phyloP scores from a whole-genome alignment of 2,113 vertebrate genomes.

The Eptesicus fuscus region DNA sequence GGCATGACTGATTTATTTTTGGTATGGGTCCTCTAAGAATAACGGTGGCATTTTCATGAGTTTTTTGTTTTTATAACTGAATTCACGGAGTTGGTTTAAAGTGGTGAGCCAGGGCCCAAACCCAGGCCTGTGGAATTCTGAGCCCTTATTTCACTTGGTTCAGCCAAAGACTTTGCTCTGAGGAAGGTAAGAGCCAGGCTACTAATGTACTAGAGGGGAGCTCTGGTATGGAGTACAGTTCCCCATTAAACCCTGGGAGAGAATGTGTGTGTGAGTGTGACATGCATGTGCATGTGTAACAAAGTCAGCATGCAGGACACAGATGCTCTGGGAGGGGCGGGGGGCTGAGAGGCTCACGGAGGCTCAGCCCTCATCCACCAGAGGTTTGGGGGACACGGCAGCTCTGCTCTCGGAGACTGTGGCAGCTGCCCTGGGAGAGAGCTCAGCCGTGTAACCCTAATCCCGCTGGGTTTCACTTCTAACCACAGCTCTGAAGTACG shows the following conservation, averaged over 20 bases:
- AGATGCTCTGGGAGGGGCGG: not conserved
- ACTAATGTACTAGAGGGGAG: no score
- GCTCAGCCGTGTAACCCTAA: not conserved
- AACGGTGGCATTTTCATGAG: not conserved
- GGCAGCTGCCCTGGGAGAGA: not conserved
- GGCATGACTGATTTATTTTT: not conserved
- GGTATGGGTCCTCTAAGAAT: not conserved
- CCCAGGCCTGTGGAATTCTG: not conserved
- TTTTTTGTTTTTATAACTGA: not conserved
- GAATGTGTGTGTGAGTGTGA: no score
- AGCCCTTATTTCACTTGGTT: not conserved
- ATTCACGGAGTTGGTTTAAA: not conserved
- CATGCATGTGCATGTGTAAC: rapidly evolving
- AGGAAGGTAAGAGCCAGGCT: no score
- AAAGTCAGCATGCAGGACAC: not conserved
- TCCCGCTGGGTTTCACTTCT: not conserved
- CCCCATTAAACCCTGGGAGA: not conserved
- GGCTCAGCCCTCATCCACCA: no score
- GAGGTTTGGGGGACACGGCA: not conserved
- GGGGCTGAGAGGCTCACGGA: not conserved
- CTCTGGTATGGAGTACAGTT: not conserved
- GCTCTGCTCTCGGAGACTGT: not conserved
- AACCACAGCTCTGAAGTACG: not conserved
- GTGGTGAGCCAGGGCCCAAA: not conserved
- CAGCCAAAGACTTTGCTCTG: no score